A percentile compares a stretch with the other conserved stretches of the same genome.
phyloP scores from a whole-genome alignment of 2,888 invertebrate genomes.

The Agrotis puta region DNA sequence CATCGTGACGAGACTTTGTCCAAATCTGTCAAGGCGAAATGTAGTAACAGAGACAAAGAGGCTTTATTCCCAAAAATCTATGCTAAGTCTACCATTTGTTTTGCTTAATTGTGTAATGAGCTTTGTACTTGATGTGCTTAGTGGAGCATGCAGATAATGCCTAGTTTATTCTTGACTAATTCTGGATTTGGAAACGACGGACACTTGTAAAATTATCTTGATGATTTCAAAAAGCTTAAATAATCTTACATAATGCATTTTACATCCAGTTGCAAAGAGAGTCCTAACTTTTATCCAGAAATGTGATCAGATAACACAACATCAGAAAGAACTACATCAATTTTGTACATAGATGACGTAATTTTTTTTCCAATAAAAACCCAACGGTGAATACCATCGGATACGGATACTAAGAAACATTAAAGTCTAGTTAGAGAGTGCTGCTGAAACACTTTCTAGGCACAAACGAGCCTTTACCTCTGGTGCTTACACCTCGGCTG shows the following conservation, averaged over 20 bases:
- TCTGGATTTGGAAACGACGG: slow-evolving; percentile 8
- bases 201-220: background rate
- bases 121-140: slow-evolving; percentile 23
- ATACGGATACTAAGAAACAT: slow-evolving; percentile 61
- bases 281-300: background rate
- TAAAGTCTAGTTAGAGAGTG: slow-evolving; percentile 71
- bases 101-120: slow-evolving; percentile 47
- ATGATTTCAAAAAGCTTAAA: background rate
- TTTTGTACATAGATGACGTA: background rate
- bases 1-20: slow-evolving; percentile 46
- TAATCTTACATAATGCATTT: background rate
- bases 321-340: background rate
- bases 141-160: slow-evolving; percentile 8
- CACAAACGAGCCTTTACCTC: slow-evolving; percentile 64
- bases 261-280: background rate
- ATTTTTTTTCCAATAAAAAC: slow-evolving; percentile 10
- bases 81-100: slow-evolving; percentile 52
- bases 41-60: slow-evolving; percentile 55
- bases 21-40: slow-evolving; percentile 61
- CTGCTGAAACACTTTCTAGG: slow-evolving; percentile 73
- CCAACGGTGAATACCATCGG: slow-evolving; percentile 12
- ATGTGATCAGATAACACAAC: background rate
- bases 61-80: slow-evolving; percentile 59
- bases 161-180: slow-evolving; percentile 16
- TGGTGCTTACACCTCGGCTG: slow-evolving; percentile 35